Evolutionary conservation across 2,888 invertebrate genomes (phyloP).

Genomic region (Andrena fulva): DNA sequence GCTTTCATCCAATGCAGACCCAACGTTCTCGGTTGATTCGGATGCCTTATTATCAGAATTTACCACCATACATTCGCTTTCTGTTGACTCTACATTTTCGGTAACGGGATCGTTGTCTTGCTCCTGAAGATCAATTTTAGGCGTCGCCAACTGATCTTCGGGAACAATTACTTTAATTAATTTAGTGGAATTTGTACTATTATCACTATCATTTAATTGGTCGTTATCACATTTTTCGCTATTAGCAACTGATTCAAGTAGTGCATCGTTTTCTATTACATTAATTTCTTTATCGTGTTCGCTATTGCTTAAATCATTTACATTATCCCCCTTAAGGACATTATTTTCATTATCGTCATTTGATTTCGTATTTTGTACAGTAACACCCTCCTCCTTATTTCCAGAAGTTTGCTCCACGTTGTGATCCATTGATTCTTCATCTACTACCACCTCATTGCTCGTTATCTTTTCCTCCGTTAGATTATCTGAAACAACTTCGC

Average conservation of each 20-base stretch:
- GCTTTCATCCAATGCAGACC: slow-evolving; percentile 27
- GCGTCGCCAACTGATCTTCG: slow-evolving; percentile 6
- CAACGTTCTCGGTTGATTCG: slow-evolving; percentile 8
- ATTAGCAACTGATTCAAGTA: background rate
- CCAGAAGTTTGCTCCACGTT: slow-evolving; percentile 19
- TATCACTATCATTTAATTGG: slow-evolving; percentile 21
- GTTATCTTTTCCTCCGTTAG: background rate
- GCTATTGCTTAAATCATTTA: slow-evolving; percentile 9
- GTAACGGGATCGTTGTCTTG: background rate
- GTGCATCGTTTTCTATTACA: slow-evolving; percentile 9
- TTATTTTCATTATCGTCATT: slow-evolving; percentile 7
- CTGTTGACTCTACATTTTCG: slow-evolving; percentile 1
- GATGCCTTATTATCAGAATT: slow-evolving; percentile 12
- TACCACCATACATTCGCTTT: slow-evolving; percentile 11
- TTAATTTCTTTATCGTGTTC: slow-evolving; percentile 21
- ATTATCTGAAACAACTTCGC: background rate
- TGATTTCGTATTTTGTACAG: slow-evolving; percentile 14
- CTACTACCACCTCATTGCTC: slow-evolving; percentile 7
- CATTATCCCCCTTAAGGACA: background rate
- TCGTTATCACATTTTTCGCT: slow-evolving; percentile 32
- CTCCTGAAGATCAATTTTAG: slow-evolving; percentile 17
- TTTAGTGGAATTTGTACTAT: slow-evolving; percentile 39
- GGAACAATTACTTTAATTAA: slow-evolving; percentile 13
- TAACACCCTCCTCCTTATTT: slow-evolving; percentile 6
- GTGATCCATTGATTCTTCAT: background rate